phyloP scores from a whole-genome alignment of 2,888 invertebrate species.

The Xanthia icteritia region DNA sequence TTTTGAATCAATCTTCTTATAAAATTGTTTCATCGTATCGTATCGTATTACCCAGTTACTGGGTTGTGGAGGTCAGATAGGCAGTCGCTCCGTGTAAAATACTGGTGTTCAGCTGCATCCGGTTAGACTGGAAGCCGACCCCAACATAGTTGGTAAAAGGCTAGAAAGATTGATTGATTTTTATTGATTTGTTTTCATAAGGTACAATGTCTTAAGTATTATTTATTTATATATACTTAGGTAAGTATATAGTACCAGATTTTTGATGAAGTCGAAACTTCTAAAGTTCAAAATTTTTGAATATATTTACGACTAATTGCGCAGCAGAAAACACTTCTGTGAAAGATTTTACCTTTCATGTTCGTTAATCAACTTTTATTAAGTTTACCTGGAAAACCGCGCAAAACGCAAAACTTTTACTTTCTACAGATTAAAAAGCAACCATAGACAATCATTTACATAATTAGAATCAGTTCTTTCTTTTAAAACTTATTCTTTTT shows the following conservation, averaged over 20 bases:
- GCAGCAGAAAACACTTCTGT: neutral
- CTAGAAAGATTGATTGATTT: no score
- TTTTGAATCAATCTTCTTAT: neutral
- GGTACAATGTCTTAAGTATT: neutral
- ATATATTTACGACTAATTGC: neutral
- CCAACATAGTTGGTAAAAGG: no score
- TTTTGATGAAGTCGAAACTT: neutral
- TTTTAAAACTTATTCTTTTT: constrained; percentile 6
- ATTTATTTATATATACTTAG: neutral
- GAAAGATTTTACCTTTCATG: neutral
- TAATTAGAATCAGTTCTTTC: constrained; percentile 19
- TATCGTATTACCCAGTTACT: no score
- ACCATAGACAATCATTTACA: constrained; percentile 26
- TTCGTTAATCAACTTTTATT: neutral
- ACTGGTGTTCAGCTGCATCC: no score
- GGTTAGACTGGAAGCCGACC: no score
- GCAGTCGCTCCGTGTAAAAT: no score
- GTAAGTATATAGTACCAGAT: no score
- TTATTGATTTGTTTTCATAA: neutral
- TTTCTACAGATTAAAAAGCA: constrained; percentile 20
- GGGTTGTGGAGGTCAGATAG: no score
- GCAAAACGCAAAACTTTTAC: neutral
- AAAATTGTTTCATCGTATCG: neutral
- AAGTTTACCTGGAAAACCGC: neutral
- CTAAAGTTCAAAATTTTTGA: neutral